Base-by-base conservation (phyloP, 2,797 vertebrate genomes). In the Anisognathus igniventris region DNA sequence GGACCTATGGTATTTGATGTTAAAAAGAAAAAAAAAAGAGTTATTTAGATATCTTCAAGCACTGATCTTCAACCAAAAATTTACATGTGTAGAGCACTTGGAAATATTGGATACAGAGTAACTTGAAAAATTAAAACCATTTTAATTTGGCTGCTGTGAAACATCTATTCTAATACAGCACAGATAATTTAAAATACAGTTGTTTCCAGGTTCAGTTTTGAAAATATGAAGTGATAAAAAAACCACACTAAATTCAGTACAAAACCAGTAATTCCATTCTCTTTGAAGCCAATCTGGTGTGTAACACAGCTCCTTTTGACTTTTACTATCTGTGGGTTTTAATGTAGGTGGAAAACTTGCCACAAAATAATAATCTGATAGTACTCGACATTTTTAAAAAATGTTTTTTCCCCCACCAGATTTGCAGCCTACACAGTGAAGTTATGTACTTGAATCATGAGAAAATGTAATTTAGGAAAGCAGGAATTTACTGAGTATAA, bases 271-370 rank as follows among this genome's bases (percentile, higher is more conserved):
- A 96, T 92, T 96, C 44, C 86, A 61, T 96, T 97, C 93, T 86
- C 90, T 78, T 42, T 23, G 62, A 70, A 96, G 66, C 90, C 90
- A 92, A 92, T 91, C 86, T 93, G 96, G 50, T 92, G 53, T 92
- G 86, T 95, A 95, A 94, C 88, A 96, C 75, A 91, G 88, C 66
- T 96, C 60, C 93, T 91, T 95, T 96, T 96, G 94, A 96, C 94
- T 96, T 96, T 90, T 94, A 93, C 88, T 96, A 74, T 96, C 94
- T 90, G 89, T 97, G 88, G 95, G 95, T 93, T 96, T 94, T 93
- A 90, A 93, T 95, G 96, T 97, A 96, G 97, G 96, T 87, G 96
- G 97, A 95, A 96, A 95, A 93, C 95, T 96, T 96, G 95, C 96
- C 92, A 94, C 82, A 94, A 96, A 96, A 93, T 97, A 94, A 96